Conservation (phyloP, 2,113 vertebrate genomes). For the Amphiprion percula region DNA sequence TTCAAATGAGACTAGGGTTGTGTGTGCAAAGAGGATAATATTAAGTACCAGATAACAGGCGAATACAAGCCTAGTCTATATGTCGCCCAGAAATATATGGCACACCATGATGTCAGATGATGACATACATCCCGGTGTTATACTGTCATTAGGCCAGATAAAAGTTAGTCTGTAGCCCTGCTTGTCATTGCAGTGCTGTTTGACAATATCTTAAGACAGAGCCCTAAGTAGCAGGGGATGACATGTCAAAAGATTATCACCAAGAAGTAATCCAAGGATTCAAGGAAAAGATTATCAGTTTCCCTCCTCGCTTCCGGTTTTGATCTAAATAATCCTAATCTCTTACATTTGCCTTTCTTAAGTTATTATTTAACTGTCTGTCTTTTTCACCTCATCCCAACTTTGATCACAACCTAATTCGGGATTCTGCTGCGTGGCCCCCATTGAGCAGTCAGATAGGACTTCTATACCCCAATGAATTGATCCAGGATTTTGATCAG, state of each 20-base stretch:
- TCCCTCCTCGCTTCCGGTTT: conserved; percentile 65
- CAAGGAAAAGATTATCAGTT: conserved; percentile 60
- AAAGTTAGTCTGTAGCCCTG: conserved; percentile 49
- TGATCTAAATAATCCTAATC: conserved; percentile 77
- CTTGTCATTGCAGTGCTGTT: conserved; percentile 7
- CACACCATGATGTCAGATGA: conserved; percentile 35
- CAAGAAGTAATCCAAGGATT: conserved; percentile 70
- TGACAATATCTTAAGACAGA: conserved; percentile 65
- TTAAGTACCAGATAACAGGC: conserved; percentile 32
- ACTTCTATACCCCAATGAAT: conserved; percentile 48
- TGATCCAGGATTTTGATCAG: conserved; percentile 62
- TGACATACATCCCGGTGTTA: conserved; percentile 38
- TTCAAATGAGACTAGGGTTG: conserved; percentile 27
- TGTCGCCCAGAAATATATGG: conserved; percentile 13
- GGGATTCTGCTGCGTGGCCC: conserved; percentile 27
- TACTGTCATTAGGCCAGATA: conserved; percentile 52
- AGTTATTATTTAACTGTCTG: conserved; percentile 43
- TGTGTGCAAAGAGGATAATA: conserved; percentile 30
- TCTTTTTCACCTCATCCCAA: conserved; percentile 53
- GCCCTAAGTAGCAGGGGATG: conserved; percentile 61
- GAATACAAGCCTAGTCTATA: conserved; percentile 15
- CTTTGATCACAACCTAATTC: conserved; percentile 71
- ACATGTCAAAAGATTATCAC: conserved; percentile 73
- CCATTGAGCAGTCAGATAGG: conserved; percentile 55
- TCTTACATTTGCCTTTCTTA: conserved; percentile 36